phyloP scores from a whole-genome alignment of 2,113 vertebrate species.

The Garra rufa region DNA sequence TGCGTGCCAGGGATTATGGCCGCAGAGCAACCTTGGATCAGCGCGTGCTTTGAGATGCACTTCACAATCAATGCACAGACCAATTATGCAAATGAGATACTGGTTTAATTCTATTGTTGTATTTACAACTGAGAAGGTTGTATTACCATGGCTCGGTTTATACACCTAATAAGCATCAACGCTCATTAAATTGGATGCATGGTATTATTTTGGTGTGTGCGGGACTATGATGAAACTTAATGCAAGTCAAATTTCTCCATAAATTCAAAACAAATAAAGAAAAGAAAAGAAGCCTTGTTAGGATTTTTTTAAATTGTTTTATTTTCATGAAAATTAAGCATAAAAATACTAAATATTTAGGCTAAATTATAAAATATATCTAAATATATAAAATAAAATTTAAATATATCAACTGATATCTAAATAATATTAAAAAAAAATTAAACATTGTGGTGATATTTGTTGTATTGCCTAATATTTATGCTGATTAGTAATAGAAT shows the following conservation, averaged over 20 bases:
- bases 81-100: slow-evolving; percentile 34
- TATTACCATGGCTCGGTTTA: neutral
- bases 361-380: neutral
- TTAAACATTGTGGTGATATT: neutral
- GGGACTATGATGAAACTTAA: neutral
- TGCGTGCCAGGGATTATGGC: slow-evolving; percentile 14
- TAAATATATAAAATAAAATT: neutral
- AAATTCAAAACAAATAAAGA: neutral
- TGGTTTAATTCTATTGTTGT: neutral
- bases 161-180: neutral
- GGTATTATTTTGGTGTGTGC: neutral
- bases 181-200: neutral
- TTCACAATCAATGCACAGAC: slow-evolving; percentile 22
- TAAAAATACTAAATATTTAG: neutral
- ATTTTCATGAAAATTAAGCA: neutral
- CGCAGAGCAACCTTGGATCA: slow-evolving; percentile 15
- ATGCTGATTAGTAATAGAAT: neutral
- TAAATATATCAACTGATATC: neutral
- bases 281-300: neutral
- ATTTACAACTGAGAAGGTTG: slow-evolving; percentile 8
- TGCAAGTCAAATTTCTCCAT: neutral
- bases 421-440: neutral
- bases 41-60: neutral
- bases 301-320: neutral
- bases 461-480: neutral